Conservation (phyloP, 2,113 vertebrate genomes). For the Ceyx margarethae region DNA sequence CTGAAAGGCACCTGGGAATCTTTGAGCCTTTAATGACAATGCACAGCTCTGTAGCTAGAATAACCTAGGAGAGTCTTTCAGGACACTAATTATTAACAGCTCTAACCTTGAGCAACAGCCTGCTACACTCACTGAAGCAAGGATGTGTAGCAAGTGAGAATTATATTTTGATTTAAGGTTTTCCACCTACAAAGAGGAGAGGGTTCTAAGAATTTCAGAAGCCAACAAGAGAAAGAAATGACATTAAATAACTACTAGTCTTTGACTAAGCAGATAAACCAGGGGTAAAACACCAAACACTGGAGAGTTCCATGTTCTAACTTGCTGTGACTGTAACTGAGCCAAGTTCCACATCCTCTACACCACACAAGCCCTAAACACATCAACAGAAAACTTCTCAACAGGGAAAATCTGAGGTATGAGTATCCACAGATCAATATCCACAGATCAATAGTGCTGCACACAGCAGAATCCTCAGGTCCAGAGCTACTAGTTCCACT, state of each 20-base stretch:
- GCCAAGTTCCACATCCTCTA: neutral
- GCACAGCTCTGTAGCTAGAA: neutral
- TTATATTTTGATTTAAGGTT: neutral
- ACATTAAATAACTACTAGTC: neutral
- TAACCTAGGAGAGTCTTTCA: neutral
- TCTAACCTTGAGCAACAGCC: neutral
- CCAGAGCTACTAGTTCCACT: neutral
- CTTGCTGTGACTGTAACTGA: neutral
- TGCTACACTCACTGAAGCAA: accelerated
- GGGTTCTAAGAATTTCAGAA: neutral
- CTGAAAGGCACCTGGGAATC: neutral
- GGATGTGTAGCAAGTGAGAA: neutral
- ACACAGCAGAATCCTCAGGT: accelerated
- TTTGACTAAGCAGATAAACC: neutral
- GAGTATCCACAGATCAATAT: neutral
- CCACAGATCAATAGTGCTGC: neutral
- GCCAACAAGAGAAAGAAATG: neutral
- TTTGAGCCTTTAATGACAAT: neutral
- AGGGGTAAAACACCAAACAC: neutral
- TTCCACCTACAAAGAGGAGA: neutral
- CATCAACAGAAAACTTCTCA: neutral
- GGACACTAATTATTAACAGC: neutral
- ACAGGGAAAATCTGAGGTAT: neutral
- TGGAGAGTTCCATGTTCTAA: neutral
- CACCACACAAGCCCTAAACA: neutral